Evolutionary conservation across 2,113 vertebrate species (phyloP), one percentile per base, ranked within the genome.

Genomic region (Psilopsiagon aurifrons): DNA sequence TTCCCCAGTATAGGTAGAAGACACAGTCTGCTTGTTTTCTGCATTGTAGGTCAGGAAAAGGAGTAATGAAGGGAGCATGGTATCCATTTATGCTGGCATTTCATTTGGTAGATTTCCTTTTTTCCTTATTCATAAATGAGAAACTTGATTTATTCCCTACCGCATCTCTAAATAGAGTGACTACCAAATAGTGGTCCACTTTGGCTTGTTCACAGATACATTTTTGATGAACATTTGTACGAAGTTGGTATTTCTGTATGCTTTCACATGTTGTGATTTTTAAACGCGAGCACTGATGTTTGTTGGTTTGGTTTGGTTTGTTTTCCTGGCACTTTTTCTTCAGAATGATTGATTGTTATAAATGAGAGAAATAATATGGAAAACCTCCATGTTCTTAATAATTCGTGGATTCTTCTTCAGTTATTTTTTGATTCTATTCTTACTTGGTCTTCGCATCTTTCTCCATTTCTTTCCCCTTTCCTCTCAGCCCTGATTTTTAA

Each of bases 201-300:
- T 63, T 49, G n/a, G 10, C 25, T 60, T 47, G 5, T 14, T 60
- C 25, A 7, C 46, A 44, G 7, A 13, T 0, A 0, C 37, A 31
- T 69, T 76, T 76, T 86, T 63, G 35, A 46, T 8, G 82, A 17
- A 16, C 69, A 16, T 66, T 44, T 81, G 23, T 39, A 59, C 25
- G 55, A 77, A 41, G 7, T 13, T 49, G 27, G 7, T 80, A 31
- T 31, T 76, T 68, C 43, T 55, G 4, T n/a, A 11, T 43, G 20
- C 31, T 83, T 85, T 88, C 31, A 12, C 20, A 12, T 44, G 14
- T 24, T 73, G 41, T n/a, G 15, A 31, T 2, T 88, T 80, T 77
- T 84, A 43, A 84, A 77, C 13, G 3, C 43, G 35, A n/a, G 41
- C 39, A 66, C 23, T 94, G 19, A 2, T 16, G 7, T 46, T 67